A percentile compares a stretch with the other conserved stretches of the same genome.
Evolutionary conservation across 1,140 invertebrate species (phyloP).

Genomic region (Carposina sasakii): DNA sequence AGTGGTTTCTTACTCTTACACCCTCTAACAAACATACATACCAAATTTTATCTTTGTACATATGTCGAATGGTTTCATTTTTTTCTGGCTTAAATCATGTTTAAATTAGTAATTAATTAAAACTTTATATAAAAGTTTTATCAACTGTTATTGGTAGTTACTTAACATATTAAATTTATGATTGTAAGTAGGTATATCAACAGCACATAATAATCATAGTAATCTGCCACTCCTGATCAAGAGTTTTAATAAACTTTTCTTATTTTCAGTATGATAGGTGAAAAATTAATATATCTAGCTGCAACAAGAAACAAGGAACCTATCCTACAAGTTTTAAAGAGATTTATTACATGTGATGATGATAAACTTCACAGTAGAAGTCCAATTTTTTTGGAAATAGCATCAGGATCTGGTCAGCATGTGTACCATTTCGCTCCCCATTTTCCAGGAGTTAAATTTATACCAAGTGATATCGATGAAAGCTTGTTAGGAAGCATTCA

Average conservation of each 20-base stretch:
- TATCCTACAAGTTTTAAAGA: constrained; percentile 81
- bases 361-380: constrained; percentile 54
- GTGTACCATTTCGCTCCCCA: constrained; percentile 81
- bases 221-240: too few relatives aligned
- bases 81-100: too few relatives aligned
- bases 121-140: too few relatives aligned
- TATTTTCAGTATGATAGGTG: constrained; percentile 49
- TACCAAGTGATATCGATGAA: constrained; percentile 83
- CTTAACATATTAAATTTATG: too few relatives aligned
- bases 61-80: too few relatives aligned
- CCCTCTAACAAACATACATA: too few relatives aligned
- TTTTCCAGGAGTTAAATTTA: constrained; percentile 82
- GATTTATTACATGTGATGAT: constrained; percentile 71
- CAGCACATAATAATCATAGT: too few relatives aligned
- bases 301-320: constrained; percentile 85
- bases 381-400: constrained; percentile 80
- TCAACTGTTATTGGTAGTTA: too few relatives aligned
- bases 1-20: too few relatives aligned
- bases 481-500: constrained; percentile 79
- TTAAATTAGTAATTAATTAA: too few relatives aligned
- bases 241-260: constrained; percentile 8
- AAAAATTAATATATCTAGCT: constrained; percentile 75
- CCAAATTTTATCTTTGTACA: too few relatives aligned
- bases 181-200: too few relatives aligned
- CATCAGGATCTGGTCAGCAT: constrained; percentile 91